A percentile compares a stretch with the other conserved stretches of the same genome.
These are phyloP conservation scores for Danaus melanippus DNA, from an alignment of 1,140 invertebrate genomes.

Conservation along the genomic window DNA sequence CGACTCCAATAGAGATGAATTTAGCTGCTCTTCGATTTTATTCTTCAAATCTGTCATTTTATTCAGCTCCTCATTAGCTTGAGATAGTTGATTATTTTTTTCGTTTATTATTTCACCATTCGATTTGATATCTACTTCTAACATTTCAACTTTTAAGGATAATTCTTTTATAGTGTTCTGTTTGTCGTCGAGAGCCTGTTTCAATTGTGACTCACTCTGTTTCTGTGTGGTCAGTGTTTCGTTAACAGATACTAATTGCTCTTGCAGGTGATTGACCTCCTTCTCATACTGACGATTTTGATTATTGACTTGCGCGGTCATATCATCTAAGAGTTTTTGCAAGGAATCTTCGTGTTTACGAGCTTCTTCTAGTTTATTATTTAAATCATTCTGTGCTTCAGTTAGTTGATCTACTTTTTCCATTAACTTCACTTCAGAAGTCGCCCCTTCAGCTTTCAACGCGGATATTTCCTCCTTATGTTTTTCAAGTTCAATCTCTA, in stretches of 20 bases:
- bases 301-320: conserved; percentile 47
- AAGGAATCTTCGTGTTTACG: conserved; percentile 64
- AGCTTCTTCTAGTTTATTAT: conserved; percentile 67
- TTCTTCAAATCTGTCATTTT: conserved; percentile 65
- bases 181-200: conserved; percentile 54
- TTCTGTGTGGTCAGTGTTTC: conserved; percentile 45
- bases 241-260: conserved; percentile 31
- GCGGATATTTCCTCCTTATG: conserved; percentile 59
- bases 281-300: conserved; percentile 55
- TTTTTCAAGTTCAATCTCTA: conserved; percentile 57
- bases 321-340: conserved; percentile 62
- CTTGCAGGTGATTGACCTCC: conserved; percentile 46
- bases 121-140: conserved; percentile 65
- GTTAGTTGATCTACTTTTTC: conserved; percentile 67
- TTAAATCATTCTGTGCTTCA: conserved; percentile 66
- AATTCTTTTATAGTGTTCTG: conserved; percentile 62
- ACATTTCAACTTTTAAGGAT: conserved; percentile 60
- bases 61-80: conserved; percentile 69
- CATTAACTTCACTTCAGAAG: conserved; percentile 64
- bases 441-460: conserved; percentile 58
- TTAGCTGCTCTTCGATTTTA: conserved; percentile 61
- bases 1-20: conserved; percentile 40
- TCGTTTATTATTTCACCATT: conserved; percentile 62
- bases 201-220: conserved; percentile 38
- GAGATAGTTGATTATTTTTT: conserved; percentile 69